Evolutionary conservation across 2,888 invertebrate species (phyloP).

Genomic region (Allygus modestus): DNA sequence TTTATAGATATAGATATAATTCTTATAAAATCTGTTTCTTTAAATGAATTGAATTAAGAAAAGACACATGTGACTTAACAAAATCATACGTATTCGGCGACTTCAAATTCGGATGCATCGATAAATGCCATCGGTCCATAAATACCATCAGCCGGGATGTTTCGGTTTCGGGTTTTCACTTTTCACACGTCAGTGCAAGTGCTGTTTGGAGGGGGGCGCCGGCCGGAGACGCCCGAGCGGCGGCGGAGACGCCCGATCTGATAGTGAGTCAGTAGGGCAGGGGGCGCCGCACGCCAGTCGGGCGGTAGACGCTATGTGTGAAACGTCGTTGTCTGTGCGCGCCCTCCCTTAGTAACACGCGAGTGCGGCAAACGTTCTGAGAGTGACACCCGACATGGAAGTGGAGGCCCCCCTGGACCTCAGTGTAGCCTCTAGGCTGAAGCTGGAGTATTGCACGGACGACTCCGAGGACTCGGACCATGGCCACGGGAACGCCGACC

Average conservation of each 20-base stretch:
- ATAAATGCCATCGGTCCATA: background rate
- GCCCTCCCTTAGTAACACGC: background rate
- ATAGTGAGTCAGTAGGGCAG: slow-evolving; percentile 73
- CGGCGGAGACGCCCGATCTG: slow-evolving; percentile 69
- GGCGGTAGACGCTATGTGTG: slow-evolving; percentile 68
- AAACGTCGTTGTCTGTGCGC: slow-evolving; percentile 64
- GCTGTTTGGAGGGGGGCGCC: background rate
- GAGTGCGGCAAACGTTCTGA: slow-evolving; percentile 7
- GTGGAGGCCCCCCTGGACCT: slow-evolving; percentile 87
- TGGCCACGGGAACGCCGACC: slow-evolving; percentile 67
- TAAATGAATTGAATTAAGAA: too few species aligned
- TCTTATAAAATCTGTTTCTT: too few species aligned
- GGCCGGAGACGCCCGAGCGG: slow-evolving; percentile 67
- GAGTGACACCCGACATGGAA: slow-evolving; percentile 72
- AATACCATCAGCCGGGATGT: background rate
- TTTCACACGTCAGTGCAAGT: slow-evolving; percentile 37
- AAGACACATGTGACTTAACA: too few species aligned
- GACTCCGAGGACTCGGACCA: slow-evolving; percentile 71
- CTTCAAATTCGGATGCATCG: too few species aligned
- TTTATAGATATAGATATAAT: too few species aligned
- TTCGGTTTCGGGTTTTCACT: slow-evolving; percentile 12
- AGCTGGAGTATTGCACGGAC: slow-evolving; percentile 70
- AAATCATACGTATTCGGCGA: too few species aligned
- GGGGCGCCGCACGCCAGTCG: slow-evolving; percentile 68
- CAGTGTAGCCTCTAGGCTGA: slow-evolving; percentile 77